These are phyloP conservation scores for Aphelenchoides fujianensis DNA, from an alignment of 1,140 invertebrate genomes.

Conservation along the genomic window DNA sequence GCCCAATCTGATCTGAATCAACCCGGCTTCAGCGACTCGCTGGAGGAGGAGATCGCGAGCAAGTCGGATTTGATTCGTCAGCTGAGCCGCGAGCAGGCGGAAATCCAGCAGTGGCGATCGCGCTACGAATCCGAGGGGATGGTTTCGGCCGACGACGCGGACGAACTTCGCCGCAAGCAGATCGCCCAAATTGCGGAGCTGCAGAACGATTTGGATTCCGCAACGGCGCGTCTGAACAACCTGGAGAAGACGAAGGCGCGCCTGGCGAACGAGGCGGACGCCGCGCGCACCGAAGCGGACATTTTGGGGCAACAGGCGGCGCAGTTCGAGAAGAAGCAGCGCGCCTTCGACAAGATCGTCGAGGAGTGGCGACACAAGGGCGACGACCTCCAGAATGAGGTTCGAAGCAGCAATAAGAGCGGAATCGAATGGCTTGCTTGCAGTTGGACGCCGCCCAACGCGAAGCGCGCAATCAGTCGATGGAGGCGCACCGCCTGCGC, in stretches of 20 bases:
- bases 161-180: constrained; percentile 94
- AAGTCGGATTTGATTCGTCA: constrained; percentile 76
- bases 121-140: constrained; percentile 93
- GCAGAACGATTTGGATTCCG: constrained; percentile 92
- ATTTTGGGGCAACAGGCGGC: constrained; percentile 44
- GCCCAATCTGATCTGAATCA: too few relatives aligned
- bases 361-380: constrained; percentile 99
- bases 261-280: constrained; percentile 91
- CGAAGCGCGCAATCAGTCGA: constrained; percentile 97
- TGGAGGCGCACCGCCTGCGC: constrained; percentile 96
- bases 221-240: constrained; percentile 90
- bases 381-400: constrained; percentile 92
- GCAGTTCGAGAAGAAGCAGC: constrained; percentile 96
- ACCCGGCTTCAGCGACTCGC: constrained; percentile 78
- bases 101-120: constrained; percentile 84
- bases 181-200: constrained; percentile 95
- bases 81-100: constrained; percentile 92
- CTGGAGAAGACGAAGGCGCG: constrained; percentile 96
- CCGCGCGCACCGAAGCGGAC: constrained; percentile 80
- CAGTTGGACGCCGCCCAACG: constrained; percentile 95
- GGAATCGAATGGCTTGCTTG: too few relatives aligned
- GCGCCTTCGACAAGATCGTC: constrained; percentile 96
- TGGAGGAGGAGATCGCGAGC: constrained; percentile 82
- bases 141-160: constrained; percentile 89
- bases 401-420: too few relatives aligned